These are phyloP conservation scores for Archaeoteleia sp. DNA, from an alignment of 2,888 invertebrate species.

Conservation along the genomic window DNA sequence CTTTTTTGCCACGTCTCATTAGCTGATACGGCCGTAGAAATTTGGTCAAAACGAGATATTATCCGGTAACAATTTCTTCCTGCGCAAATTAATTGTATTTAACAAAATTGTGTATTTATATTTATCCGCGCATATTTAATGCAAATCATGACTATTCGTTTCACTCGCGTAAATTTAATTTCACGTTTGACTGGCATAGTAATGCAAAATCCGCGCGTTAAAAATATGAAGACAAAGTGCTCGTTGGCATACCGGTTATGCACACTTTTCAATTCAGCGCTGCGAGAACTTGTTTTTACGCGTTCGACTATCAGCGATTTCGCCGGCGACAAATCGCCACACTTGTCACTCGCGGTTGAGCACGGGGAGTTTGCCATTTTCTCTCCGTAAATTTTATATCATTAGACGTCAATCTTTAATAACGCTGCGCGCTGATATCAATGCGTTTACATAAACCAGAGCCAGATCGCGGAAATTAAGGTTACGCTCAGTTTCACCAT, in stretches of 20 bases:
- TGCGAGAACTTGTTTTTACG: conserved; percentile 22
- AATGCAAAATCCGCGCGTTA: conserved; percentile 20
- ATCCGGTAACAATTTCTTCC: too few relatives aligned
- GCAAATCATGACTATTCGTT: too few relatives aligned
- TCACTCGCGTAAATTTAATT: too few relatives aligned
- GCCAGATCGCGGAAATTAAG: conserved; percentile 9
- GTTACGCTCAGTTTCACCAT: conserved; percentile 15
- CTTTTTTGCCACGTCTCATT: too few relatives aligned
- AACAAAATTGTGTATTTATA: too few relatives aligned
- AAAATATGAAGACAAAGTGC: conserved; percentile 31
- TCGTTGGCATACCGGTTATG: conserved; percentile 37
- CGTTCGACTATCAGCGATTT: conserved; percentile 11
- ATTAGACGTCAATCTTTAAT: conserved; percentile 12
- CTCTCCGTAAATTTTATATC: conserved; percentile 10
- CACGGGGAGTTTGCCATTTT: conserved; percentile 3
- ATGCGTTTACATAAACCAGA: conserved; percentile 9
- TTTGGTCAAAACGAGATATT: too few relatives aligned
- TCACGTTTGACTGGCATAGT: conserved; percentile 14
- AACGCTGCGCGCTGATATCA: background rate
- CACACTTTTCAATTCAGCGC: conserved; percentile 23
- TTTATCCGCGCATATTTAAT: too few relatives aligned
- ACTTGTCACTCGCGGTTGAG: conserved; percentile 14
- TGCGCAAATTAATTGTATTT: too few relatives aligned
- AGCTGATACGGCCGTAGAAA: too few relatives aligned
- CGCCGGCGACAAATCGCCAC: conserved; percentile 13